A percentile compares a stretch with the other conserved stretches of the same genome.
Evolutionary conservation across 2,797 vertebrate genomes (phyloP).

Genomic region (Setipinna tenuifilis): DNA sequence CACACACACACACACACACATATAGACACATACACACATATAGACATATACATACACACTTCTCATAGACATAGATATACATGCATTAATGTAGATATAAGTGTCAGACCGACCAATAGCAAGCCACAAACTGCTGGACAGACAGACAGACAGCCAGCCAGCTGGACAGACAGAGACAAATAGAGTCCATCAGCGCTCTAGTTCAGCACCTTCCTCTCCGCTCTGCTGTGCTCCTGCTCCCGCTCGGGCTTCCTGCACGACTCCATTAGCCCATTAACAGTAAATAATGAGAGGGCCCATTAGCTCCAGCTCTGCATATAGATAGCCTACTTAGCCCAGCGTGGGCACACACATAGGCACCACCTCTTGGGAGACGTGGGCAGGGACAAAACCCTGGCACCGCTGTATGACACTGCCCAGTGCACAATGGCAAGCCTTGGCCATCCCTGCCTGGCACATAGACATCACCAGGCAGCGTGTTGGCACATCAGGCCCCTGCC

Average conservation of each 20-base stretch:
- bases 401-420: not conserved
- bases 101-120: no score
- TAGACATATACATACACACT: no score
- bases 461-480: not conserved
- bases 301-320: constrained; percentile 83
- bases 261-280: constrained; percentile 78
- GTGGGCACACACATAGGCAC: constrained; percentile 70
- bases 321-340: constrained; percentile 79
- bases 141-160: no score
- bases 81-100: no score
- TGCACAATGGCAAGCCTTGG: not conserved
- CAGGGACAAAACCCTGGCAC: constrained; percentile 63
- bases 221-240: not conserved
- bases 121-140: no score
- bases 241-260: not conserved
- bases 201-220: not conserved
- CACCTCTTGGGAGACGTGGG: constrained; percentile 71
- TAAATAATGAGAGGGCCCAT: constrained; percentile 85
- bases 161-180: not conserved
- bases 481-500: not conserved
- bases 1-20: no score
- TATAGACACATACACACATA: no score
- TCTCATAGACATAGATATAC: no score
- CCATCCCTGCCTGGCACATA: not conserved
- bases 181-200: not conserved